Evolutionary conservation across 2,888 invertebrate genomes (phyloP), one percentile per base, ranked within the genome.

Genomic region (Spialia ferax): DNA sequence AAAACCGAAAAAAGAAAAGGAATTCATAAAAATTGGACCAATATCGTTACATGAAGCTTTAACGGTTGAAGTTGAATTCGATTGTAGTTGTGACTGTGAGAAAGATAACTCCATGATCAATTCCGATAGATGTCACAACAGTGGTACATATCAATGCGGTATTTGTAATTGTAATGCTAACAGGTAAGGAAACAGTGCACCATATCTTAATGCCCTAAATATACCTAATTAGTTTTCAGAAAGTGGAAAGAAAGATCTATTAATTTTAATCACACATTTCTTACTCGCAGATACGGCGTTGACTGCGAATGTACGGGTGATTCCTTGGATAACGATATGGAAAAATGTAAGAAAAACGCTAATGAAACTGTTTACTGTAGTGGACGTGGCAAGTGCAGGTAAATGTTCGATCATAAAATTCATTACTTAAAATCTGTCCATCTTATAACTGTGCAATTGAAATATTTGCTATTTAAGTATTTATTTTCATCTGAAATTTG

Each of bases 1-100:
- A 13, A 18, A 22, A 20, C 42, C 15, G n/a, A 13, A 42, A 23
- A 29, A 55, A 11, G 7, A 5, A 6, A 67, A 54, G 8, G 67
- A 67, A 38, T 29, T 32, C n/a, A 45, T 80, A 32, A 69, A 57
- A 4, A 69, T 83, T 3, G 69, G 70, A 2, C 96, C 97, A 0
- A 94, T 95, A 10, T 96, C 96, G 11, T 82, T 97, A 8, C 93
- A 95, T 48, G 97, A 97, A 78, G 94, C 93, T 68, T 85, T 98
- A 15, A 87, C 81, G 0, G 89, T 98, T 32, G 94, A 96, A 56
- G 80, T 98, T 50, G 95, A 96, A 69, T 93, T 96, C n/a, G 86
- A 95, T 35, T 98, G 97, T 78, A 95, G 95, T 68, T 98, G 97
- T 83, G 92, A 95, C 26, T 98, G 97, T 66, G 83, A 92, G 75